These are phyloP conservation scores for Entomobrya multifasciata DNA, from an alignment of 2,888 invertebrate species.

Conservation along the genomic window DNA sequence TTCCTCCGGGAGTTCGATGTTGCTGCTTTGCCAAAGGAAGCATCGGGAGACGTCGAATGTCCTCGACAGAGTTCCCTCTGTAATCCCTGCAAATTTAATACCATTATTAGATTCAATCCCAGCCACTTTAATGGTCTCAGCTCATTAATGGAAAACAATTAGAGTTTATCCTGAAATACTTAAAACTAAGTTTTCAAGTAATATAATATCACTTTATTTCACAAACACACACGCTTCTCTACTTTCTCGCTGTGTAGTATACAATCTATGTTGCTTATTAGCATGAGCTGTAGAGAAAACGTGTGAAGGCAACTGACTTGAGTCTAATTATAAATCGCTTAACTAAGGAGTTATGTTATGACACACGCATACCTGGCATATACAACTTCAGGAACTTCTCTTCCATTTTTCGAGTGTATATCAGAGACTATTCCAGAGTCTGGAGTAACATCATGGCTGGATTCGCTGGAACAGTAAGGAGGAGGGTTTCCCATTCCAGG, in stretches of 20 bases:
- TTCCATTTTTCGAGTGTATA: constrained; percentile 79
- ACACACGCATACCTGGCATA: constrained; percentile 77
- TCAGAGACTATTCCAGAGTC: constrained; percentile 80
- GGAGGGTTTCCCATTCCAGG: constrained; percentile 79
- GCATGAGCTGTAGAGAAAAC: not conserved
- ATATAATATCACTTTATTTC: not conserved
- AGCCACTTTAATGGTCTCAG: constrained; percentile 41
- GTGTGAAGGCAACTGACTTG: not conserved
- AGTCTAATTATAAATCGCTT: constrained; percentile 52
- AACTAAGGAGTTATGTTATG: not conserved
- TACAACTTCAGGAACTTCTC: constrained; percentile 79
- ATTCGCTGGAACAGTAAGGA: constrained; percentile 80
- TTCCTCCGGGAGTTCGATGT: constrained; percentile 76
- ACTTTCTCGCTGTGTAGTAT: not conserved
- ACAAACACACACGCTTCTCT: no score
- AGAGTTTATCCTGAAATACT: constrained; percentile 52
- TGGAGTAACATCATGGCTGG: constrained; percentile 80
- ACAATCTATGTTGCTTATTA: not conserved
- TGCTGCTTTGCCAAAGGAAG: constrained; percentile 78
- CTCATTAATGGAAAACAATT: constrained; percentile 59
- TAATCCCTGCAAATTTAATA: constrained; percentile 77
- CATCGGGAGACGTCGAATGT: constrained; percentile 78
- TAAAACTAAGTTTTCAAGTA: constrained; percentile 33
- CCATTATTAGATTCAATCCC: constrained; percentile 55
- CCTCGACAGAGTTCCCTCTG: constrained; percentile 79